phyloP scores from a whole-genome alignment of 2,797 vertebrate species.

The Sus cebifrons region DNA sequence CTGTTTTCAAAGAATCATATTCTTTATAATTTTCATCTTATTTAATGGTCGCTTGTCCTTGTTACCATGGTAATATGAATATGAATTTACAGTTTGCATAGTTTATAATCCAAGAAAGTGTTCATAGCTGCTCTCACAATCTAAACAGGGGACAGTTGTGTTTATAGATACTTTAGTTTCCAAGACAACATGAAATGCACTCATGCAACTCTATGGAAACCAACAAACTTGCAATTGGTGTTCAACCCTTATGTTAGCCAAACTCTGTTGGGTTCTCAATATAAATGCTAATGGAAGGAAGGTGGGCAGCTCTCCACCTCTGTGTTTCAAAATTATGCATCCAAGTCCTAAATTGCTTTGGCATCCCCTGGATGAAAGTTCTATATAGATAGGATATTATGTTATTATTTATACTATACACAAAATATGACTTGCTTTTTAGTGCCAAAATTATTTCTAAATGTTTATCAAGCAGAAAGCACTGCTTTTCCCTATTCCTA shows the following conservation, averaged over 20 bases:
- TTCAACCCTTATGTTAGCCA: neutral
- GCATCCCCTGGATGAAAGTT: neutral
- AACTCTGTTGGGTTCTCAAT: slow-evolving; percentile 48
- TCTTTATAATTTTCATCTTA: slow-evolving; percentile 59
- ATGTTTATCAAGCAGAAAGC: neutral
- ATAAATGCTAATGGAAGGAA: slow-evolving; percentile 72
- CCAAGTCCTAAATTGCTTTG: neutral
- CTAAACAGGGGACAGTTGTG: slow-evolving; percentile 39
- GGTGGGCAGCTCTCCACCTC: neutral
- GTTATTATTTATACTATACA: slow-evolving; percentile 6
- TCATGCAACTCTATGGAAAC: slow-evolving; percentile 34
- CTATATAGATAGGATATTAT: neutral
- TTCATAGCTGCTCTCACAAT: slow-evolving; percentile 28
- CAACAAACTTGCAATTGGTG: slow-evolving; percentile 45
- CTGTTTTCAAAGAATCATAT: slow-evolving; percentile 16
- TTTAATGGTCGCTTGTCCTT: slow-evolving; percentile 31
- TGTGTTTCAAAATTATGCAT: slow-evolving; percentile 21
- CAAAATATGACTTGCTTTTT: slow-evolving; percentile 12
- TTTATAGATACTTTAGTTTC: slow-evolving; percentile 67
- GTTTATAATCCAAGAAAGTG: slow-evolving; percentile 39
- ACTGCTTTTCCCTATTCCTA: neutral
- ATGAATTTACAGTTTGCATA: slow-evolving; percentile 11
- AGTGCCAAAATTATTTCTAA: slow-evolving; percentile 17
- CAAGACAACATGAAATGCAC: slow-evolving; percentile 63
- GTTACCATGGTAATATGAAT: slow-evolving; percentile 44